phyloP scores from a whole-genome alignment of 2,113 vertebrate species.

The Podilymbus podiceps region DNA sequence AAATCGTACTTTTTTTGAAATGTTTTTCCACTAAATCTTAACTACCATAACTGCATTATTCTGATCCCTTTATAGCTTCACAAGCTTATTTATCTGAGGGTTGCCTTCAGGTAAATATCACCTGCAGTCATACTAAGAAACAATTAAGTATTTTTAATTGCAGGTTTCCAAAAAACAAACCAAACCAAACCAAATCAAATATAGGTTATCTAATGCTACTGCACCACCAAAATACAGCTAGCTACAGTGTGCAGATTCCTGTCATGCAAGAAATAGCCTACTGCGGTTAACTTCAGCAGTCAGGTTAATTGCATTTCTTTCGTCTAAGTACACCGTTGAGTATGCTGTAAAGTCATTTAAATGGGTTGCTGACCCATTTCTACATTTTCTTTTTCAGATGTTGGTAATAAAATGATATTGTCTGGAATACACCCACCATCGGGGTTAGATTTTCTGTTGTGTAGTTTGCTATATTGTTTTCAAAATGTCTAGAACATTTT shows the following conservation, averaged over 20 bases:
- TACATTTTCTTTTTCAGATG: background rate
- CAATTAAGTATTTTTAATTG: slow-evolving; percentile 49
- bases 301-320: slow-evolving; percentile 41
- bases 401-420: background rate
- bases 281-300: background rate
- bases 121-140: slow-evolving; percentile 25
- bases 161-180: background rate
- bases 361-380: background rate
- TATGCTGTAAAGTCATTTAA: slow-evolving; percentile 26
- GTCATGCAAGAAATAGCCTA: background rate
- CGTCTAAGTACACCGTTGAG: background rate
- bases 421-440: background rate
- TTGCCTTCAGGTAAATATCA: slow-evolving; percentile 41
- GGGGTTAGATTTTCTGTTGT: background rate
- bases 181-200: background rate
- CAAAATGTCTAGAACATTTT: background rate
- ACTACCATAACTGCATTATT: slow-evolving; percentile 33
- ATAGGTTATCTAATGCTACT: background rate
- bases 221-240: background rate
- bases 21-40: slow-evolving; percentile 35
- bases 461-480: background rate
- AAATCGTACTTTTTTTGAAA: slow-evolving; percentile 51
- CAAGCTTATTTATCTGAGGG: background rate
- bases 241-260: background rate
- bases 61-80: background rate